A percentile compares a stretch with the other conserved stretches of the same genome.
Evolutionary conservation across 1,140 invertebrate species (phyloP).

Genomic region (Hyles euphorbiae): DNA sequence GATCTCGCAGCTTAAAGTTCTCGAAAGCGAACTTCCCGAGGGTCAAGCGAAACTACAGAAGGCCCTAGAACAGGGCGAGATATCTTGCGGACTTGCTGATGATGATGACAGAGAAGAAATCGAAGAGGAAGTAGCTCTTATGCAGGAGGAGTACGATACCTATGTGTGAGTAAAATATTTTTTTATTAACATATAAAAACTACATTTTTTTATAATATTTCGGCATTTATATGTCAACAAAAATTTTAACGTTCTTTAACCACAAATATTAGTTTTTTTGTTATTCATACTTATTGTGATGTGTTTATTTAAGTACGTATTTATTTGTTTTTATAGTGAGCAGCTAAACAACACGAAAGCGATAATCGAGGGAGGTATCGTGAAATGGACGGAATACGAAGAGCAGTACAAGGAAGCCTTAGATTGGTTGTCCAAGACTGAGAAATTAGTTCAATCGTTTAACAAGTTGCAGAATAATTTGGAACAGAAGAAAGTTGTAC

Average conservation of each 20-base stretch:
- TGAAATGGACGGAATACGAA: conserved; percentile 97
- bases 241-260: too few relatives aligned
- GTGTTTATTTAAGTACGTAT: neutral
- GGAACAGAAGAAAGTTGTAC: conserved; percentile 90
- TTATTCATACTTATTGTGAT: too few relatives aligned
- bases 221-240: too few relatives aligned
- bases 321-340: conserved; percentile 73
- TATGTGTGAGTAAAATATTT: conserved; percentile 80
- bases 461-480: conserved; percentile 93
- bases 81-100: conserved; percentile 87
- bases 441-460: conserved; percentile 90
- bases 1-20: conserved; percentile 88
- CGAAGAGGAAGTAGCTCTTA: conserved; percentile 91
- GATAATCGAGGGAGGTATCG: conserved; percentile 91
- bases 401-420: conserved; percentile 93
- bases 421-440: conserved; percentile 92
- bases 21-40: conserved; percentile 87
- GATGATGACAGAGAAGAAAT: conserved; percentile 93
- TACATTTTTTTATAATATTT: too few relatives aligned
- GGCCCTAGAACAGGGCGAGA: conserved; percentile 87
- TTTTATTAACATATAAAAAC: neutral
- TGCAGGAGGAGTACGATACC: conserved; percentile 92
- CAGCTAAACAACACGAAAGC: conserved; percentile 86
- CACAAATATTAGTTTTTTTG: too few relatives aligned
- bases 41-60: conserved; percentile 89